Evolutionary conservation across 92 coral and sea anemone species (phyloP).

Genomic region (Palythoa heliodiscus): DNA sequence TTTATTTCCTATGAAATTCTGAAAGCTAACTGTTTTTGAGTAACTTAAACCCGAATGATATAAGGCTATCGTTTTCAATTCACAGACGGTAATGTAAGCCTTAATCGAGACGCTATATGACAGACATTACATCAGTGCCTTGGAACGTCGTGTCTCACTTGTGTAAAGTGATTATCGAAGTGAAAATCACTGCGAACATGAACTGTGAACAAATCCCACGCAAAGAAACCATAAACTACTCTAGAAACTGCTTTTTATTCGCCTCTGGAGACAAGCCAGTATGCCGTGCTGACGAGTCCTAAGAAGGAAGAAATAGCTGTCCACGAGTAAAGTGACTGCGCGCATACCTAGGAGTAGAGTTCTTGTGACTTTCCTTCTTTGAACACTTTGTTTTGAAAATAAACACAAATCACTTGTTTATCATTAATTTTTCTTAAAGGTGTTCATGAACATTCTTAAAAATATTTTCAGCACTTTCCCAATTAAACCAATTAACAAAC

Average conservation of each 20-base stretch:
- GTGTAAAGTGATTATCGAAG: not conserved
- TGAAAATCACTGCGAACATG: not conserved
- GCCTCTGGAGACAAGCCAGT: too few relatives aligned
- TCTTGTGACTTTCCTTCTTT: not conserved
- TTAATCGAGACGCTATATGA: not conserved
- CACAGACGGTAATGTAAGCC: slow-evolving; percentile 6
- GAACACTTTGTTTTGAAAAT: not conserved
- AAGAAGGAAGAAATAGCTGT: too few relatives aligned
- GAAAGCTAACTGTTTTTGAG: too few relatives aligned
- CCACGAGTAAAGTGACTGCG: too few relatives aligned
- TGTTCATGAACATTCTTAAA: too few relatives aligned
- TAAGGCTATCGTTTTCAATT: not conserved
- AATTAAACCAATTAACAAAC: too few relatives aligned
- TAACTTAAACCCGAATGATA: too few relatives aligned
- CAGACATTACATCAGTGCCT: slow-evolving; percentile 1
- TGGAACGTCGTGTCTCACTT: not conserved
- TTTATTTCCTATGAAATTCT: too few relatives aligned
- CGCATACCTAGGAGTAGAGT: not conserved
- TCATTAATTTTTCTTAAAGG: not conserved
- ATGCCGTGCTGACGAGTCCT: too few relatives aligned
- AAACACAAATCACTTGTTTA: not conserved
- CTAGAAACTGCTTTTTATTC: not conserved
- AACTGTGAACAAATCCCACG: not conserved
- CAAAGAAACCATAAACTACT: too few relatives aligned
- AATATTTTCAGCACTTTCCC: too few relatives aligned